These are phyloP conservation scores for Melanerpes aurifrons DNA, from an alignment of 2,113 vertebrate species.

Conservation along the genomic window DNA sequence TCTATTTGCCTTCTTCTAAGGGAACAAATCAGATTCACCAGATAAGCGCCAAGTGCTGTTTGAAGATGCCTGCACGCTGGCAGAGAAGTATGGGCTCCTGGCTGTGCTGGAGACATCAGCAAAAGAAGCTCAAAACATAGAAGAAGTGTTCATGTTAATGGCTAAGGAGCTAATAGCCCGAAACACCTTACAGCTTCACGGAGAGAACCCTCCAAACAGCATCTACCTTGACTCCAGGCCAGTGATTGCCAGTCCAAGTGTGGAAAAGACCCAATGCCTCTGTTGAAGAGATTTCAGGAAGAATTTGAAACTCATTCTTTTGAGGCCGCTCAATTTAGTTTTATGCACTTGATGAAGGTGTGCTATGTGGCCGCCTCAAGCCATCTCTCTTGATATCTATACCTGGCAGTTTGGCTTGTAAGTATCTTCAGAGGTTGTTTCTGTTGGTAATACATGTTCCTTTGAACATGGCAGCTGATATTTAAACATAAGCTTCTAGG, in stretches of 20 bases:
- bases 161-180: conserved; percentile 78
- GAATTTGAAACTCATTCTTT: neutral
- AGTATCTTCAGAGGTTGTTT: neutral
- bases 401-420: neutral
- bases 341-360: neutral
- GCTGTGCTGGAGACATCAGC: conserved; percentile 95
- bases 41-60: conserved; percentile 86
- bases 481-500: neutral
- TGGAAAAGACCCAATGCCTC: conserved; percentile 75
- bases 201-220: conserved; percentile 58
- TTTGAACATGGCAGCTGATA: neutral
- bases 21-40: conserved; percentile 91
- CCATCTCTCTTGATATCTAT: neutral
- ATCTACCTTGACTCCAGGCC: conserved; percentile 80
- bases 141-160: conserved; percentile 85
- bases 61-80: conserved; percentile 87
- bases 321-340: neutral
- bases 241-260: conserved; percentile 43
- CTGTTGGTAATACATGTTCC: neutral
- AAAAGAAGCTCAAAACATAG: conserved; percentile 83
- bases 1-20: conserved; percentile 64
- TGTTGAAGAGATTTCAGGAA: conserved; percentile 73
- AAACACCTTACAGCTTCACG: conserved; percentile 76
- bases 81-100: conserved; percentile 85
- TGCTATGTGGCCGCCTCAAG: neutral